Conservation (phyloP, 1,140 invertebrate species). For the Lepidostoma basale region DNA sequence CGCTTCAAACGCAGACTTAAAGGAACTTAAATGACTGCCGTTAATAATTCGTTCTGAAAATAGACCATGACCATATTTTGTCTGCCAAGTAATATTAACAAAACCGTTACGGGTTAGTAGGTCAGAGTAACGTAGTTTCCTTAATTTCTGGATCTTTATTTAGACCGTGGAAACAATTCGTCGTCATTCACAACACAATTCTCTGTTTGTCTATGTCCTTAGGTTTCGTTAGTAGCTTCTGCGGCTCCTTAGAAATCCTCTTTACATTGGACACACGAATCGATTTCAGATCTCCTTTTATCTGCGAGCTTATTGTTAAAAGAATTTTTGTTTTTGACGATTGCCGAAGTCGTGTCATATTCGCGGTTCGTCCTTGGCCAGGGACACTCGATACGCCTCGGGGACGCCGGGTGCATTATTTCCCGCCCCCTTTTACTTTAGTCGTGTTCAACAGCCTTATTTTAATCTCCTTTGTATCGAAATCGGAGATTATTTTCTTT, state of each 20-base stretch:
- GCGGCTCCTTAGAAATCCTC: neutral
- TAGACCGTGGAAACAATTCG: too few relatives aligned
- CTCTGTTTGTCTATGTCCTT: too few relatives aligned
- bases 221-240: neutral
- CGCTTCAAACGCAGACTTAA: too few relatives aligned
- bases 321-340: constrained; percentile 7
- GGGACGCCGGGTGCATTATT: neutral
- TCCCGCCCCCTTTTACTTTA: neutral
- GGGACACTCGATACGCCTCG: neutral
- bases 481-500: constrained; percentile 6
- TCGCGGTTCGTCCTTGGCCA: neutral
- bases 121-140: too few relatives aligned
- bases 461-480: neutral
- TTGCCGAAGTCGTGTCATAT: neutral
- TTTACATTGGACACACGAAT: neutral
- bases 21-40: too few relatives aligned
- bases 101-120: too few relatives aligned
- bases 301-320: too few relatives aligned
- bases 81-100: too few relatives aligned
- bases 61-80: too few relatives aligned
- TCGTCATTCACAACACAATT: too few relatives aligned
- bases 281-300: neutral
- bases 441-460: constrained; percentile 7
- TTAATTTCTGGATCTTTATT: too few relatives aligned
- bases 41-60: too few relatives aligned